Conservation (phyloP, 2,113 vertebrate genomes). For the Colius striatus region DNA sequence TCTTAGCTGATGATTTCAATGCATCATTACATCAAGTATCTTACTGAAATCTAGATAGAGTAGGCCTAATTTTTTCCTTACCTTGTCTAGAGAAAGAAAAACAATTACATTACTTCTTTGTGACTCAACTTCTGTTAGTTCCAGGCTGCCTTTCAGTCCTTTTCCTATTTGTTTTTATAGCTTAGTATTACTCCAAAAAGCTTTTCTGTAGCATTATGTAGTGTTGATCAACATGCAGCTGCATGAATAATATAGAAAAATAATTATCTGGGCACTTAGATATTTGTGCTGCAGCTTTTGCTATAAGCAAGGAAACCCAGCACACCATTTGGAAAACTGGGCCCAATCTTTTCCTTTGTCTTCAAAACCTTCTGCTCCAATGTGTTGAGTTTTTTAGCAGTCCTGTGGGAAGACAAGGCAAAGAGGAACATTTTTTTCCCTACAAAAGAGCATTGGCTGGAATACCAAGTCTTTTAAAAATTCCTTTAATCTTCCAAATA, state of each 20-base stretch:
- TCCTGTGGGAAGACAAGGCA: conserved; percentile 46
- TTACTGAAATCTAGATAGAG: neutral
- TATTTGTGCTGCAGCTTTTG: neutral
- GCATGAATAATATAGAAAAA: neutral
- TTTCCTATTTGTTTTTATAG: neutral
- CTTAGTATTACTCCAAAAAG: neutral
- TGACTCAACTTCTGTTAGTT: neutral
- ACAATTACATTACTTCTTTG: fast-evolving
- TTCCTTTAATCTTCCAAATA: conserved; percentile 54
- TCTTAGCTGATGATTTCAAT: neutral
- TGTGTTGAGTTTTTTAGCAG: conserved; percentile 31
- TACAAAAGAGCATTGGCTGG: neutral
- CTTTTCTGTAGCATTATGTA: neutral
- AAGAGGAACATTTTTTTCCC: conserved; percentile 21
- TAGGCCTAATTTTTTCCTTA: neutral
- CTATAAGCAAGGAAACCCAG: neutral
- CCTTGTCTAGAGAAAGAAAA: neutral
- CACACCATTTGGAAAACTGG: neutral
- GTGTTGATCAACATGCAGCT: neutral
- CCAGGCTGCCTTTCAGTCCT: neutral
- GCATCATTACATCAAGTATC: neutral
- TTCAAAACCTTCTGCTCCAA: conserved; percentile 19
- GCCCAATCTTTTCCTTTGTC: neutral
- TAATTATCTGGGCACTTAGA: neutral
- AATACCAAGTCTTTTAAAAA: conserved; percentile 30